Conservation (phyloP, 2,113 vertebrate genomes). For the Caretta caretta region DNA sequence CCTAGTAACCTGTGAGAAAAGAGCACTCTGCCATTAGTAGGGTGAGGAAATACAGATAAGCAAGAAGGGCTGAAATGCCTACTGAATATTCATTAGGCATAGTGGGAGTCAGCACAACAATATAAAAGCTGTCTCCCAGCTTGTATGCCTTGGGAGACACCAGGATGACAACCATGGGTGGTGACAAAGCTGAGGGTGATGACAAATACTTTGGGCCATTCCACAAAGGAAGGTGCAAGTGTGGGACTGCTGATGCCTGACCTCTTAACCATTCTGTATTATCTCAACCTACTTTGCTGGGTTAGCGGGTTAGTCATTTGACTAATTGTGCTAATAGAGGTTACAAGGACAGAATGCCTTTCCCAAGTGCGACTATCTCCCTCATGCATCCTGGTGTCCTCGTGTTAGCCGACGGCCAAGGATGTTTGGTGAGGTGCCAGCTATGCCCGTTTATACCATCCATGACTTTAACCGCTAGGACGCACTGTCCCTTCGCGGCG, state of each 20-base stretch:
- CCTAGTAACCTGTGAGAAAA: neutral
- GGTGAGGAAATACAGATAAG: neutral
- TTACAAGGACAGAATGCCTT: neutral
- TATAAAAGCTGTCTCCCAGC: too few species aligned
- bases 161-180: neutral
- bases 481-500: too few species aligned
- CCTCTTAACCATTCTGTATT: neutral
- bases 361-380: neutral
- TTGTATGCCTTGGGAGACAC: neutral
- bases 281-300: neutral
- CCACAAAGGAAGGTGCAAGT: neutral
- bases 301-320: neutral
- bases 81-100: too few species aligned
- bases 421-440: too few species aligned
- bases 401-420: too few species aligned
- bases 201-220: neutral
- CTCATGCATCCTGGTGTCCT: neutral
- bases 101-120: too few species aligned
- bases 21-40: too few species aligned
- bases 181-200: neutral
- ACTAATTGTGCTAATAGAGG: neutral
- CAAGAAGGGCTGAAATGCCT: too few species aligned
- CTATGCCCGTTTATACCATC: too few species aligned
- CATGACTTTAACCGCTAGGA: too few species aligned
- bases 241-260: neutral